These are phyloP conservation scores for Andrena bicolor DNA, from an alignment of 2,888 invertebrate species.

Conservation along the genomic window DNA sequence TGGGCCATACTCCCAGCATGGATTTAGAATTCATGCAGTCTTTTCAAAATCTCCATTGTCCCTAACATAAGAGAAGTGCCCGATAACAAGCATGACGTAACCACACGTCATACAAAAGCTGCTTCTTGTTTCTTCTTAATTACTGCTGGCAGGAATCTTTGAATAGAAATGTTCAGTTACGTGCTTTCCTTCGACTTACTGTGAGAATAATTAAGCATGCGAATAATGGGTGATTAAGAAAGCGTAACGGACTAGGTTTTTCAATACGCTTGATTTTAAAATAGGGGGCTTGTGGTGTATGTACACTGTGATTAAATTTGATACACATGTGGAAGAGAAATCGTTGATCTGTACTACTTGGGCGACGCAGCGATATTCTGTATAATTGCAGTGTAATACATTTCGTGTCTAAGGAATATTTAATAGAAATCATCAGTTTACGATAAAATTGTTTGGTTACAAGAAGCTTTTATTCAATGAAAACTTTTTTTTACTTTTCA, in stretches of 20 bases:
- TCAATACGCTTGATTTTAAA: background rate
- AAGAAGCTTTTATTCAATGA: background rate
- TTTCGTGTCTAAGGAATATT: background rate
- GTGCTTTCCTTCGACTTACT: background rate
- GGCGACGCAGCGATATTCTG: background rate
- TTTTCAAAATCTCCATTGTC: constrained; percentile 81
- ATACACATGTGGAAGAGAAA: background rate
- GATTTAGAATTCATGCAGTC: constrained; percentile 82
- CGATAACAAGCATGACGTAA: constrained; percentile 66
- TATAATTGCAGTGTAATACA: background rate
- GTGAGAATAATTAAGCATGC: background rate
- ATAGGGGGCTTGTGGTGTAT: background rate
- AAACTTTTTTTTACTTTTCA: too few species aligned
- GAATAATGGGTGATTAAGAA: background rate
- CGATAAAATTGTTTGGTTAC: background rate
- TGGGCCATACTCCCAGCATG: constrained; percentile 75
- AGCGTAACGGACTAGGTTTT: background rate
- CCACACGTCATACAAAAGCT: constrained; percentile 64
- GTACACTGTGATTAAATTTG: background rate
- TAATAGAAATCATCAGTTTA: background rate
- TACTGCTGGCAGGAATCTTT: constrained; percentile 42
- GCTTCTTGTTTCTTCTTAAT: constrained; percentile 53
- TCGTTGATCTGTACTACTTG: constrained; percentile 21
- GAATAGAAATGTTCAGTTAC: constrained; percentile 25
- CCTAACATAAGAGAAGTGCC: constrained; percentile 65